Evolutionary conservation across 2,888 invertebrate genomes (phyloP).

Genomic region (Dryadula phaetusa): DNA sequence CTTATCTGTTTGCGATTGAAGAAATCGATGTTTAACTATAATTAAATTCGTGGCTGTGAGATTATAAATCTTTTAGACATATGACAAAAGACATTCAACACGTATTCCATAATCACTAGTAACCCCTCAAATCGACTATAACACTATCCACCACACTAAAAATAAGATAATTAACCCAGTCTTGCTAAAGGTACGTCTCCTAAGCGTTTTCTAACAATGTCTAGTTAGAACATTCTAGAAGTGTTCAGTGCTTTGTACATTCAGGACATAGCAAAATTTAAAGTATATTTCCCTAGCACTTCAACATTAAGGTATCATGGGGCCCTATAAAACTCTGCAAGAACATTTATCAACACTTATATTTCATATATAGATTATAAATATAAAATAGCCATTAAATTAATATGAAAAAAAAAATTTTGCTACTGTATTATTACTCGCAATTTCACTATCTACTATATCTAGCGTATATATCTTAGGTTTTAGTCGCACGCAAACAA

Average conservation of each 20-base stretch:
- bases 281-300: slow-evolving; percentile 37
- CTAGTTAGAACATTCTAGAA: slow-evolving; percentile 66
- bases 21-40: background rate
- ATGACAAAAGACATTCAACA: background rate
- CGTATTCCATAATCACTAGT: slow-evolving; percentile 6
- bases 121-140: slow-evolving; percentile 35
- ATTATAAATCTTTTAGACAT: background rate
- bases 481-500: slow-evolving; percentile 27
- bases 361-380: slow-evolving; percentile 63
- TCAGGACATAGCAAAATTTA: slow-evolving; percentile 74
- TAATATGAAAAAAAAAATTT: slow-evolving; percentile 68
- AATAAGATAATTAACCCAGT: slow-evolving; percentile 57
- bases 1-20: background rate
- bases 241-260: slow-evolving; percentile 75
- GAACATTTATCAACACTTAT: slow-evolving; percentile 56
- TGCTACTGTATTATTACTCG: slow-evolving; percentile 63
- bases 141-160: slow-evolving; percentile 46
- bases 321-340: slow-evolving; percentile 54
- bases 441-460: slow-evolving; percentile 69
- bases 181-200: slow-evolving; percentile 57
- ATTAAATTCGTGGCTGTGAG: slow-evolving; percentile 14
- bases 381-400: slow-evolving; percentile 69
- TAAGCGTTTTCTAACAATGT: slow-evolving; percentile 62
- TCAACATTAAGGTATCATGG: slow-evolving; percentile 43
- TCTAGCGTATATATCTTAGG: slow-evolving; percentile 68